Base-by-base conservation (phyloP, 2,888 invertebrate species). In the Lepidochrysops patricia region DNA sequence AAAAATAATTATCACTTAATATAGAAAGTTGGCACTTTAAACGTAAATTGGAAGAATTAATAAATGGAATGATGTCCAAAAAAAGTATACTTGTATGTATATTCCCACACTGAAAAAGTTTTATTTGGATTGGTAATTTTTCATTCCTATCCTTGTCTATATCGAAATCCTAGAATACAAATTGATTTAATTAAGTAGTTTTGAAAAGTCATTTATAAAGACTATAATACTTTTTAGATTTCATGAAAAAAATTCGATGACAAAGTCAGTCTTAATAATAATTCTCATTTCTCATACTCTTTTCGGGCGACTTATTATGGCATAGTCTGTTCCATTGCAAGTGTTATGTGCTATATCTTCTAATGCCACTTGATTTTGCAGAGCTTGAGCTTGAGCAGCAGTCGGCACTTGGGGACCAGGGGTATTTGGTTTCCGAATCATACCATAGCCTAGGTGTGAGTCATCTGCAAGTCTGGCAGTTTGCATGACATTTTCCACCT, bases 301-400 rank as follows among this genome's bases (percentile, higher is more conserved):
- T 91, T 96, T 96, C 74, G 95, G 94, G 82, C 96, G 96, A 76
- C 95, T 95, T 61, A 96, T 94, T 72, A 95, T 91, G 64, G 96
- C 95, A 84, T 96, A 96, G 72, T 94, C 94, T 64, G 93, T 92
- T 60, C 95, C 93, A 75, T 95, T 95, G 68, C 93, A 93, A 70
- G 91, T 92, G 72, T 92, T 93, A 75, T 95, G 94, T 72, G 90
- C 91, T 34, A 94, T 87, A 68, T 90, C 89, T 67, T 88, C 86
- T 59, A 89, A 74, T 4, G 80, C 83, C 48, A 86, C 81, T 72
- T 82, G 82, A 61, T 85, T 85, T 63, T 89, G 88, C 43, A 83
- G 72, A n/a, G 77, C 83, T 68, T 83, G 84, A 9, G 83, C 83
- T 72, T 91, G 90, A 50, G 89, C 90, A 48, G 88, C 84, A 2